Conservation (phyloP, 2,113 vertebrate genomes). For the Mirza zaza region DNA sequence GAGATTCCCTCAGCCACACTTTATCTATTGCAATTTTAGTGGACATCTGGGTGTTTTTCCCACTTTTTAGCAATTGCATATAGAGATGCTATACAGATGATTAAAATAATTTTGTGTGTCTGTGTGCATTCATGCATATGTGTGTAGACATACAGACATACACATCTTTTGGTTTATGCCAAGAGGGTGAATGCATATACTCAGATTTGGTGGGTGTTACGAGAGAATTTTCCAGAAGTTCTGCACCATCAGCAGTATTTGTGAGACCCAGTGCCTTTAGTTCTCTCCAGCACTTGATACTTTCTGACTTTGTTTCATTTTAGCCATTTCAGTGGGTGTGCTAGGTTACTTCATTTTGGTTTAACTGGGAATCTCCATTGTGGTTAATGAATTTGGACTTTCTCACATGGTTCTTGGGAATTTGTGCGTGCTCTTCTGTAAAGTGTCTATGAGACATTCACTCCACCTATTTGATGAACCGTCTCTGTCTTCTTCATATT, state of each 20-base stretch:
- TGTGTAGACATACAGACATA: rapidly evolving
- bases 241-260: not conserved
- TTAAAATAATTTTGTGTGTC: not conserved
- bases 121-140: not conserved
- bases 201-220: not conserved
- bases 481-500: not conserved
- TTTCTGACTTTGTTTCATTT: not conserved
- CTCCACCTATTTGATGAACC: rapidly evolving
- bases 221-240: not conserved
- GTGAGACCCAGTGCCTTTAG: not conserved
- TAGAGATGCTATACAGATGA: not conserved
- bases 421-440: not conserved
- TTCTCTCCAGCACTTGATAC: not conserved
- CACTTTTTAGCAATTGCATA: not conserved
- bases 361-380: not conserved
- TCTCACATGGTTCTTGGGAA: not conserved
- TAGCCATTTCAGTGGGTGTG: not conserved
- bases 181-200: not conserved
- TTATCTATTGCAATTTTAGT: not conserved
- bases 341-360: not conserved
- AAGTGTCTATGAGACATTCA: not conserved
- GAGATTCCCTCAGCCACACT: not conserved
- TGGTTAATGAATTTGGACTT: not conserved
- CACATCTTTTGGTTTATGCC: not conserved
- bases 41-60: not conserved